Percentiles rank a stretch among this genome's conserved stretches.
These are phyloP conservation scores for Cirrhinus molitorella DNA, from an alignment of 2,797 vertebrate genomes.

Conservation along the genomic window DNA sequence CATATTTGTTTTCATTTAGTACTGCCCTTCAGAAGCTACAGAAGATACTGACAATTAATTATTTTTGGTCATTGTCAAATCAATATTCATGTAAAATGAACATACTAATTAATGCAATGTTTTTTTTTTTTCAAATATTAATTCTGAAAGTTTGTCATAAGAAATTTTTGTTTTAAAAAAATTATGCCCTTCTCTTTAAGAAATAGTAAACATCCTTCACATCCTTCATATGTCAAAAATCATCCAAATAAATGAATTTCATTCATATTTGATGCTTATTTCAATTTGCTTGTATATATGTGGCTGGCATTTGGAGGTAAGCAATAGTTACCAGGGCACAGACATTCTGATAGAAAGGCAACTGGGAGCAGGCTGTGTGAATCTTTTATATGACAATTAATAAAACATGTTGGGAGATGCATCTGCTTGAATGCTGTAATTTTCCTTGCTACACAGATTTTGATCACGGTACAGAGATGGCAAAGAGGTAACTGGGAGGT, in stretches of 20 bases:
- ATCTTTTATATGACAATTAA: conserved; percentile 78
- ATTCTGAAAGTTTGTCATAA: neutral
- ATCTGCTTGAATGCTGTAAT: conserved; percentile 67
- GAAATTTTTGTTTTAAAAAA: neutral
- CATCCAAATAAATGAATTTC: neutral
- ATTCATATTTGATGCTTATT: neutral
- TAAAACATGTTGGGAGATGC: conserved; percentile 77
- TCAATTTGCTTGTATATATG: neutral
- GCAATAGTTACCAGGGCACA: neutral
- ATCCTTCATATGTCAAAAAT: neutral
- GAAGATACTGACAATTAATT: no score
- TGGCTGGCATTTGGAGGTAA: neutral
- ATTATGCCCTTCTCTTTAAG: neutral
- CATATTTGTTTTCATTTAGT: no score
- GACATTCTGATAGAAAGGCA: conserved; percentile 42
- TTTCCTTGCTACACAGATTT: conserved; percentile 70
- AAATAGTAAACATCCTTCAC: neutral
- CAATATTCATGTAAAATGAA: no score
- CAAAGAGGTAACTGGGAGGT: conserved; percentile 70
- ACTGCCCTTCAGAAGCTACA: no score
- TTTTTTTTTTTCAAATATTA: neutral
- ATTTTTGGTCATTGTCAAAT: no score
- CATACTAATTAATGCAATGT: neutral
- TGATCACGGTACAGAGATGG: conserved; percentile 67
- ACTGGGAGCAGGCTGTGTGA: conserved; percentile 60